Percentiles rank a stretch among this genome's conserved stretches.
Evolutionary conservation across 2,888 invertebrate species (phyloP).

Genomic region (Autographa gamma): DNA sequence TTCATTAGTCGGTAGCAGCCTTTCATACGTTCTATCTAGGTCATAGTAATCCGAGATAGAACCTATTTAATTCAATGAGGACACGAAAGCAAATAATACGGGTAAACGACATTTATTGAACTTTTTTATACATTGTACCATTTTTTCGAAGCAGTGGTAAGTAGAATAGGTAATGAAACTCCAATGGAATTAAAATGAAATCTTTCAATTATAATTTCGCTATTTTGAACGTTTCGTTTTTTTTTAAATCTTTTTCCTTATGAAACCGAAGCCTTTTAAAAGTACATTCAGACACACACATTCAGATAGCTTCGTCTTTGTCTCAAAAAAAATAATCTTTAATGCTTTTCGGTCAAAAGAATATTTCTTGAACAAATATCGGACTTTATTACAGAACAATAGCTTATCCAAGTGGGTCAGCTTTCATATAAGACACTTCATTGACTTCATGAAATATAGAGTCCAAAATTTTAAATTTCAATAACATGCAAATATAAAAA

Average conservation of each 20-base stretch:
- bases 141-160: background rate
- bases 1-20: slow-evolving; percentile 34
- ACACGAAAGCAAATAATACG: slow-evolving; percentile 9
- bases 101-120: background rate
- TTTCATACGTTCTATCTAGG: slow-evolving; percentile 39
- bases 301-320: no score
- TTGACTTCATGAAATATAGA: slow-evolving; percentile 36
- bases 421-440: slow-evolving; percentile 7
- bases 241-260: no score
- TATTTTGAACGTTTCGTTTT: background rate
- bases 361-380: background rate
- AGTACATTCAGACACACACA: no score
- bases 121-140: slow-evolving; percentile 17
- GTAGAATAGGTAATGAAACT: background rate
- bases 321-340: no score
- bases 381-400: background rate
- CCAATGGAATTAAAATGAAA: background rate
- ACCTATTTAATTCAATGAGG: slow-evolving; percentile 26
- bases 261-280: no score
- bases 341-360: background rate
- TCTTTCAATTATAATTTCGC: background rate
- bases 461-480: slow-evolving; percentile 53
- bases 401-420: background rate
- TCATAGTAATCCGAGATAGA: slow-evolving; percentile 35
- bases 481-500: slow-evolving; percentile 59